A percentile compares a stretch with the other conserved stretches of the same genome.
Conservation (phyloP, 2,797 vertebrate species). For the Chelonia mydas region DNA sequence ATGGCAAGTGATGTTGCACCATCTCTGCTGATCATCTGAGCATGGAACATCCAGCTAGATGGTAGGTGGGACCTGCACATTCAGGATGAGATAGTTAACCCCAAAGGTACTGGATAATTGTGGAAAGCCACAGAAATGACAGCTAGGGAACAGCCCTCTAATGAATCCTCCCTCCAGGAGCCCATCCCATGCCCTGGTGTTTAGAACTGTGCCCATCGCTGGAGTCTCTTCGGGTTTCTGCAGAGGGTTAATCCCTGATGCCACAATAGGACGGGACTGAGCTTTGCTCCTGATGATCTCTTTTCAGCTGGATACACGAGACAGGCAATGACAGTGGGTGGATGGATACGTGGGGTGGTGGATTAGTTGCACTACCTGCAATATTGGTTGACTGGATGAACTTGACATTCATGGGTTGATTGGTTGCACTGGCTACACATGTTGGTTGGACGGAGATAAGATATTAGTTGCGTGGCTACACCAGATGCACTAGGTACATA, state of each 20-base stretch:
- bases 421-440: no score
- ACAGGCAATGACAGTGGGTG: neutral
- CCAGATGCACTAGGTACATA: no score
- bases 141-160: accelerated
- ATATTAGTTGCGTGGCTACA: no score
- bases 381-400: no score
- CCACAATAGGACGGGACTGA: neutral
- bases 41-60: neutral
- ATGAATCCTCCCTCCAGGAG: neutral
- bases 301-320: neutral
- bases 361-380: neutral
- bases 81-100: neutral
- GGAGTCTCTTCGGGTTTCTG: neutral
- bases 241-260: neutral
- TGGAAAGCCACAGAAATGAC: neutral
- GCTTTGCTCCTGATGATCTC: neutral
- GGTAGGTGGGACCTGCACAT: neutral
- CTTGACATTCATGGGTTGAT: no score
- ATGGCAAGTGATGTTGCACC: neutral
- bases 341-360: neutral
- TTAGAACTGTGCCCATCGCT: neutral
- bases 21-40: neutral
- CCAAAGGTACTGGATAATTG: neutral
- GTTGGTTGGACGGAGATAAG: no score
- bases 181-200: neutral